Evolutionary conservation across 2,888 invertebrate genomes (phyloP).

Genomic region (Gortyna flavago): DNA sequence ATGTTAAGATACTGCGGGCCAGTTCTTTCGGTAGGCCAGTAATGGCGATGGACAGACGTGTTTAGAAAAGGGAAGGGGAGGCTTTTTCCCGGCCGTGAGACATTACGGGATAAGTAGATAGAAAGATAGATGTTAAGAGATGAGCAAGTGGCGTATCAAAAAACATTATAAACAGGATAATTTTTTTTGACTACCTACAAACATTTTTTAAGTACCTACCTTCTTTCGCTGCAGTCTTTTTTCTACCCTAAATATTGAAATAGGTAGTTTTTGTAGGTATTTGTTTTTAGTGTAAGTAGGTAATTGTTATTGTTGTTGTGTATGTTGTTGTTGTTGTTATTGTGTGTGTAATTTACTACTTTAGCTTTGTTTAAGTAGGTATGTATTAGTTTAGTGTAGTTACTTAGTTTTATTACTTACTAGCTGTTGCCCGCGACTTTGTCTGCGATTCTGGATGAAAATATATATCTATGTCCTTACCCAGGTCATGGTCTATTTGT

Average conservation of each 20-base stretch:
- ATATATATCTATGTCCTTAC: no score
- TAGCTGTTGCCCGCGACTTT: no score
- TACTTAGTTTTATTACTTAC: not conserved
- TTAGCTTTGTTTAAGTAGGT: not conserved
- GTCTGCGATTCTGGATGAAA: no score
- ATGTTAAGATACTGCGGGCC: not conserved
- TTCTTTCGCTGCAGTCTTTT: not conserved
- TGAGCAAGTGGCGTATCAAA: not conserved
- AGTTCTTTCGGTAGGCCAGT: not conserved
- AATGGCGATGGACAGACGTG: not conserved
- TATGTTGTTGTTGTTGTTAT: no score
- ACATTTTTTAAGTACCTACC: not conserved
- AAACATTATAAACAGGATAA: not conserved
- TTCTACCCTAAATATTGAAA: not conserved
- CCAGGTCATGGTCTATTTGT: no score
- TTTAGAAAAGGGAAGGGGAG: not conserved
- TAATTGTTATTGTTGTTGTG: no score
- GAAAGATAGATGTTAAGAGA: not conserved
- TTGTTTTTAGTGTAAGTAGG: not conserved
- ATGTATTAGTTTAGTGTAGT: not conserved
- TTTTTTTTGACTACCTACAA: not conserved
- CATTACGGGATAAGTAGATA: not conserved
- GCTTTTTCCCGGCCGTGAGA: not conserved
- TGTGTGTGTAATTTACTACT: no score
- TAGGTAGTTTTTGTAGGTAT: not conserved